Percentiles rank a stretch among this genome's conserved stretches.
phyloP scores from a whole-genome alignment of 2,888 invertebrate species.

The Apotomis turbidana region DNA sequence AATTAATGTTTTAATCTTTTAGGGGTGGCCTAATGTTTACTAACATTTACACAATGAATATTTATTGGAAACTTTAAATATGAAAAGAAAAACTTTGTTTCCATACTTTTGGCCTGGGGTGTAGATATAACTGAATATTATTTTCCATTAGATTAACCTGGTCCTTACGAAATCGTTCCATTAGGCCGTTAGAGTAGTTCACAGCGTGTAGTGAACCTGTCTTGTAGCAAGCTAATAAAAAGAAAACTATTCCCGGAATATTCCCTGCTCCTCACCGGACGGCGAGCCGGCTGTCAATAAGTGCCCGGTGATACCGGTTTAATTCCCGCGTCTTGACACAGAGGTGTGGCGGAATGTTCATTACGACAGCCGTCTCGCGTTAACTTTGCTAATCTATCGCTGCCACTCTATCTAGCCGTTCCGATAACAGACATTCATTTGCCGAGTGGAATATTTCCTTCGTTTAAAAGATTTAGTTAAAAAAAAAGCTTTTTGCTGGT shows the following conservation, averaged over 20 bases:
- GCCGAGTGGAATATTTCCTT: not conserved
- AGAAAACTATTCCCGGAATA: conserved; percentile 31
- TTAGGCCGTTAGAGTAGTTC: too few relatives aligned
- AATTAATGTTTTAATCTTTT: too few relatives aligned
- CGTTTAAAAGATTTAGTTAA: not conserved
- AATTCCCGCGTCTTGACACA: conserved; percentile 71
- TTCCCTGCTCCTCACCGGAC: conserved; percentile 46
- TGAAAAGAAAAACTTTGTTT: too few relatives aligned
- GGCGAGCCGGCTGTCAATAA: conserved; percentile 67
- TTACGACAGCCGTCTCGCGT: conserved; percentile 66
- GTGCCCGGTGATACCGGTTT: conserved; percentile 72
- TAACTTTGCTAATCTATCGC: conserved; percentile 46
- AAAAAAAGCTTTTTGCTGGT: not conserved
- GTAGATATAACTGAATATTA: too few relatives aligned
- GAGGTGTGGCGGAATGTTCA: conserved; percentile 76
- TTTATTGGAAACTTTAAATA: too few relatives aligned
- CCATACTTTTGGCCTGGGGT: too few relatives aligned
- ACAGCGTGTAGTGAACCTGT: too few relatives aligned
- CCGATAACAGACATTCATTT: not conserved
- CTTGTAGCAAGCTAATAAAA: too few relatives aligned
- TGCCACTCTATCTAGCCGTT: conserved; percentile 16
- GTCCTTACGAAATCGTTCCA: too few relatives aligned
- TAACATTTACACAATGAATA: too few relatives aligned
- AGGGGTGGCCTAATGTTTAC: too few relatives aligned
- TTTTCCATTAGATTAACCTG: too few relatives aligned